These are phyloP conservation scores for Aleiodes leptofemur DNA, from an alignment of 2,888 invertebrate genomes.

Conservation along the genomic window DNA sequence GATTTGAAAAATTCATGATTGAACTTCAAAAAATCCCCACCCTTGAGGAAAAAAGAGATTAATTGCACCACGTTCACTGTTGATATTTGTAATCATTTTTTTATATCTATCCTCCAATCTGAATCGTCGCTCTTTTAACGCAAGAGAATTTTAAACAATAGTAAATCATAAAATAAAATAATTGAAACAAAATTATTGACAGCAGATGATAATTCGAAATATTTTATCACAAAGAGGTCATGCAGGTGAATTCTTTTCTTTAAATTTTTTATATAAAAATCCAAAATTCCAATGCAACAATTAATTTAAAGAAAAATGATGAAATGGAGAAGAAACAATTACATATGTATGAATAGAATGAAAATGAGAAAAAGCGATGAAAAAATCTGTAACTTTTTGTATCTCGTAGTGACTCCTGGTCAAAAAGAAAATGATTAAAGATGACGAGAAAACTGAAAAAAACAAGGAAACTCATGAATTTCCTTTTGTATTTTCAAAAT, in stretches of 20 bases:
- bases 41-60: conserved; percentile 2
- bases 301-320: conserved; percentile 9
- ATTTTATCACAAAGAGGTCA: no score
- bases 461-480: background rate
- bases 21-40: conserved; percentile 2
- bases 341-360: conserved; percentile 40
- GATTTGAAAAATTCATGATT: conserved; percentile 4
- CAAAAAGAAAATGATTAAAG: background rate
- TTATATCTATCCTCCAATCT: conserved; percentile 66
- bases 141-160: conserved; percentile 43
- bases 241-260: background rate
- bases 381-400: conserved; percentile 64
- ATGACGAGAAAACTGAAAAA: background rate
- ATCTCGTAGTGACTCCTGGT: conserved; percentile 52
- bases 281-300: background rate
- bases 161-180: conserved; percentile 30
- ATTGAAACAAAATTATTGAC: conserved; percentile 27
- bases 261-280: conserved; percentile 10
- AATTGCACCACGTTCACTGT: conserved; percentile 50
- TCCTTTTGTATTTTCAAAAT: conserved; percentile 19
- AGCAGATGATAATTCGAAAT: conserved; percentile 20
- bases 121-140: conserved; percentile 56
- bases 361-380: conserved; percentile 48
- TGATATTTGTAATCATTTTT: conserved; percentile 67
- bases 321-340: conserved; percentile 43